Conservation (phyloP, 2,797 vertebrate genomes). For the Channallabes apus region DNA sequence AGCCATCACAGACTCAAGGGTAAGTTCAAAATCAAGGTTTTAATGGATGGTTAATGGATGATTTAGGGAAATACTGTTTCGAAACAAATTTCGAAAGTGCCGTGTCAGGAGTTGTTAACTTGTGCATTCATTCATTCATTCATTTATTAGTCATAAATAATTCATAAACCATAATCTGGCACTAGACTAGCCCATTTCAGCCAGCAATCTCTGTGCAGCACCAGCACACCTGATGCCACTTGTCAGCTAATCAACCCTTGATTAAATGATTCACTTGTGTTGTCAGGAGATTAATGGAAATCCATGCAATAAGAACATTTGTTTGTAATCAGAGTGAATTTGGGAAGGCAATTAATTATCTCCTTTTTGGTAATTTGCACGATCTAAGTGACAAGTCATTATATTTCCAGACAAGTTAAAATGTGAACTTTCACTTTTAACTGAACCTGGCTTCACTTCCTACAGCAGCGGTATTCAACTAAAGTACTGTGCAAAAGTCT, state of each 20-base stretch:
- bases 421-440: neutral
- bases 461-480: neutral
- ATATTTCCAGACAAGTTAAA: neutral
- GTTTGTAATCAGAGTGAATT: slow-evolving; percentile 15
- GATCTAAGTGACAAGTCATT: neutral
- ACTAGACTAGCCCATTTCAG: slow-evolving; percentile 12
- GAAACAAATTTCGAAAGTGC: slow-evolving; percentile 25
- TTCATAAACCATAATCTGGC: slow-evolving; percentile 12
- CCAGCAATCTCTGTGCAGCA: slow-evolving; percentile 21
- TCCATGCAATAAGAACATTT: slow-evolving; percentile 5
- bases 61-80: slow-evolving; percentile 35
- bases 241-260: slow-evolving; percentile 35
- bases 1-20: neutral
- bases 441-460: neutral
- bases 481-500: no score
- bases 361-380: neutral
- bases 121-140: neutral
- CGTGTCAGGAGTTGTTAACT: slow-evolving; percentile 20
- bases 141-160: slow-evolving; percentile 22
- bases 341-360: neutral
- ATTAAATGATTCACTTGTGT: slow-evolving; percentile 32
- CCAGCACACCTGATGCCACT: slow-evolving; percentile 43
- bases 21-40: slow-evolving; percentile 14
- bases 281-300: slow-evolving; percentile 21
- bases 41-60: neutral